Base-by-base conservation (phyloP, 2,797 vertebrate genomes). In the Anabas testudineus region DNA sequence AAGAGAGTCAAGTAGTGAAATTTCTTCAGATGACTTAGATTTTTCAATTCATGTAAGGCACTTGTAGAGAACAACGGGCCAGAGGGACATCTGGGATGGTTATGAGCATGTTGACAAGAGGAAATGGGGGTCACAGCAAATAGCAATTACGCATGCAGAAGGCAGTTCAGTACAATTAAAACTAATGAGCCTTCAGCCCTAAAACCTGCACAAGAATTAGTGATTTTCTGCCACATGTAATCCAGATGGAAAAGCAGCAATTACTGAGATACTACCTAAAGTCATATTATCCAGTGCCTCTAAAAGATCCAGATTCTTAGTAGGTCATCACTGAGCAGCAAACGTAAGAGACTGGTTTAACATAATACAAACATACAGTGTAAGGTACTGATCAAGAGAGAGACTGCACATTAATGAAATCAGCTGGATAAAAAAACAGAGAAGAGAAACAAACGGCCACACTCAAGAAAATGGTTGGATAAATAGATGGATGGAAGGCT, bases 141-240 rank as follows among this genome's bases (percentile, higher is more conserved):
- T 78, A 86, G 87, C 86, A 92, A 91, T 92, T 90, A 89, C 59
- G 81, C 90, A 83, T 77, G 80, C 85, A 91, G 84, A 83, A 87
- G 85, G 87, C 81, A 87, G 87, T 86, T 86, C 52, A 56, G 85
- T 72, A 88, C 83, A 86, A 91, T 93, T 91, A 93, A 92, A 93
- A 88, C 87, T 91, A 94, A 93, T 87, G 92, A 92, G 88, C 81
- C 88, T 89, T 88, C 85, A 82, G 83, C 76, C 80, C 76, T 86
- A 87, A 88, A 87, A 88, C 86, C 87, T 87, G 84, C 85, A 81
- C 76, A 76, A 49, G 65, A 81, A 76, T 83, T 75, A 75, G 80
- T 86, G 85, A 91, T 92, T 93, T 92, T 91, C 89, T 87, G 88
- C 91, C 88, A 90, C 85, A 82, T 84, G 86, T 85, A 87, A 90